Base-by-base conservation (phyloP, 2,113 vertebrate genomes). In the Herpailurus yagouaroundi region DNA sequence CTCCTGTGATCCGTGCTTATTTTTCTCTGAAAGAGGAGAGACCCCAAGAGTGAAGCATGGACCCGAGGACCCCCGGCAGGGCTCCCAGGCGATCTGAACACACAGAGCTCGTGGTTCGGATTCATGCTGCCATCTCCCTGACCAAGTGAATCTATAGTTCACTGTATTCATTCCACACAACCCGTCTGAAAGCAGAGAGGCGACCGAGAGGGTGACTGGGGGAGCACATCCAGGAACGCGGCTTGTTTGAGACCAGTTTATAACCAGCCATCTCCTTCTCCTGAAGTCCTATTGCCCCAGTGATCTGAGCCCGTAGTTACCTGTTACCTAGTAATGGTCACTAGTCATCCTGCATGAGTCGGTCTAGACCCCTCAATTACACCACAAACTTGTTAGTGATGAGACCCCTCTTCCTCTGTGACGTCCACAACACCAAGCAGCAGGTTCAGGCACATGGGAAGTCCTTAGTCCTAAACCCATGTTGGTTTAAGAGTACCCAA, bases 381-480 rank as follows among this genome's bases (percentile, higher is more conserved):
- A n/a, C 48, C 89, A 52, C 7, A 52, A 41, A n/a, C 27, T 31
- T 15, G 45, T 36, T 21, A 7, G 15, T 3, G 16, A 27, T 16
- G 1, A 66, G 74, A 45, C 27, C 7, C n/a, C 7, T 48, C 86
- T 55, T 19, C 57, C 36, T 8, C 36, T 4, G 38, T 19, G 41
- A 50, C 19, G 18, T 50, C 12, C 38, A 52, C 15, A 60, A 10
- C 5, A 11, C 48, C 1, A 7, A 41, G 89, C 38, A 36, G 36
- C 7, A 21, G 23, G 25, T 48, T 31, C 41, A 6, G 48, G 33
- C 12, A 1, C 0, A 1, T 9, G 38, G 8, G 14, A 63, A 7
- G 23, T 23, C 41, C 63, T 7, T 4, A n/a, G 7, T 9, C 60
- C 74, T 2, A 18, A 13, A 7, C 4, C 1, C 0, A 9, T 1